phyloP scores from a whole-genome alignment of 2,797 vertebrate genomes.

The Karalla daura region DNA sequence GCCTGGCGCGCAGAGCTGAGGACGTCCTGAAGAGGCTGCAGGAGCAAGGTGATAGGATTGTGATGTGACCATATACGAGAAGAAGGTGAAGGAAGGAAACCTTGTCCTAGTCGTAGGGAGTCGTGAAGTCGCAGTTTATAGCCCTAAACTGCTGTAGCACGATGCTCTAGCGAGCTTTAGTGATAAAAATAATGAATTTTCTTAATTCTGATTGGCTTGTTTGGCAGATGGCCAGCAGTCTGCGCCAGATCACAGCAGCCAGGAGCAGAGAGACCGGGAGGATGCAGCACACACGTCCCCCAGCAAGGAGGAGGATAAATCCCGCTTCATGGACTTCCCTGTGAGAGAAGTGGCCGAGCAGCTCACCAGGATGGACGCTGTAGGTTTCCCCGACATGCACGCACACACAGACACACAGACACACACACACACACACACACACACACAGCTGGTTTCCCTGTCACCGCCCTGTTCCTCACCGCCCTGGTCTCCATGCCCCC shows the following conservation, averaged over 20 bases:
- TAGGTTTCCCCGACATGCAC: slow-evolving; percentile 64
- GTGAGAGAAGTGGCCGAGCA: slow-evolving; percentile 87
- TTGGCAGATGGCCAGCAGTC: slow-evolving; percentile 58
- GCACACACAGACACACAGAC: no score
- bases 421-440: no score
- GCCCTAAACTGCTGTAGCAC: no score
- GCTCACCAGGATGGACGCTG: slow-evolving; percentile 88
- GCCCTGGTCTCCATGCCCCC: accelerated
- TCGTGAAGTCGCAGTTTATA: no score
- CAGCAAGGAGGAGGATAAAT: slow-evolving; percentile 51
- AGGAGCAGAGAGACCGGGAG: slow-evolving; percentile 26
- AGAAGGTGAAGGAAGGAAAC: no score
- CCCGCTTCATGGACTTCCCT: slow-evolving; percentile 81
- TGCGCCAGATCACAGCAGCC: slow-evolving; percentile 21
- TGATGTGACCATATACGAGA: no score
- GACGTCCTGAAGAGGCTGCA: slow-evolving; percentile 80
- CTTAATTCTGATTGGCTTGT: slow-evolving; percentile 9
- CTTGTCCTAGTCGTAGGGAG: no score
- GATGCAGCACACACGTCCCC: slow-evolving; percentile 29
- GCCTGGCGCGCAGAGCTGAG: slow-evolving; percentile 71
- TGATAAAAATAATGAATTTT: neutral
- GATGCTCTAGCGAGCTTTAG: neutral
- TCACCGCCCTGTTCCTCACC: neutral
- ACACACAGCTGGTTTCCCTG: neutral
- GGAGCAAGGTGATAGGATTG: slow-evolving; percentile 68